Base-by-base conservation (phyloP, 2,113 vertebrate species). In the Otus sunia region DNA sequence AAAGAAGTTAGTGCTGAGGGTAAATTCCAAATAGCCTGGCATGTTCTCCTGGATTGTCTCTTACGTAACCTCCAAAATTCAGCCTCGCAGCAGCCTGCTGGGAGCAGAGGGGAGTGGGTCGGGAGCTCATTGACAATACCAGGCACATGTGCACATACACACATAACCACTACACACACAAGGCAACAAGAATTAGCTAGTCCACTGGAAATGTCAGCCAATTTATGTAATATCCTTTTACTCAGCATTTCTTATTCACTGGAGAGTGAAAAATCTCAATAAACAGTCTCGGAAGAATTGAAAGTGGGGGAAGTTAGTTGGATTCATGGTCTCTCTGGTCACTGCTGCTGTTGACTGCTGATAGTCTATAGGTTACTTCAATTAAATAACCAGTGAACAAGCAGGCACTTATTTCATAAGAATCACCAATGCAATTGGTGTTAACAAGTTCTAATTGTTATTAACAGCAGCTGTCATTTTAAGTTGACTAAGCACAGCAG, bases 131-230 rank as follows among this genome's bases (percentile, higher is more conserved):
- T 92, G 80, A 94, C 75, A 94, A 55, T 55, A 52, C 26, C 59
- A 92, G 55, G 64, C 86, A 92, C 94, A 88, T 22, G 59, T 43
- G 71, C 15, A 6, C 29, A 32, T 22, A 77, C 23, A 94, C 29
- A 56, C 62, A 60, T 29, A 72, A 74, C 71, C 82, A 88, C 82
- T 78, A 56, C 58, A 73, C 45, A 34, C 86, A 91, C 68, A 30
- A n/a, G 32, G 80, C 77, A 59, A 66, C 30, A 41, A 88, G 62
- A 94, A 88, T 89, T 89, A 96, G 83, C 88, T 87, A 75, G 95
- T 76, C 50, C 66, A 34, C 63, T 91, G 77, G 94, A 96, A 96
- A 96, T 86, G 92, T 87, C 90, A 96, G 90, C 91, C 95, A 96
- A 63, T 94, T 93, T 96, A 41, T 88, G 93, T 92, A 86, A 94